These are phyloP conservation scores for Whitmania pigra DNA, from an alignment of 1,140 invertebrate species.

Conservation along the genomic window DNA sequence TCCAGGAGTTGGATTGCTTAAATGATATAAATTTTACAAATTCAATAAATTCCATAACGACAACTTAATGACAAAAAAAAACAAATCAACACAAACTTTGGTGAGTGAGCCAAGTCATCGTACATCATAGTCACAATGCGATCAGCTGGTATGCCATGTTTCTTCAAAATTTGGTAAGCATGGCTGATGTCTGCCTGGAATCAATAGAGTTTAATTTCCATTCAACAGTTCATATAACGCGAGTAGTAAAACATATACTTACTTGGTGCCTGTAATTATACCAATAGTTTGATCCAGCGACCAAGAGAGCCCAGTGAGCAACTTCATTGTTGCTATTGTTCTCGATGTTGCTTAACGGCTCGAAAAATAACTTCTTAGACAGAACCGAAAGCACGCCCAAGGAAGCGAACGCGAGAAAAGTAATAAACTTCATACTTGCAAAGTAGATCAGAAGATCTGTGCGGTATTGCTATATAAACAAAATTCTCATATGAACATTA, in stretches of 20 bases:
- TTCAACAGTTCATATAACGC: not conserved
- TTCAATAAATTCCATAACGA: no score
- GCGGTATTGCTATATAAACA: no score
- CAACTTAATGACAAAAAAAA: not conserved
- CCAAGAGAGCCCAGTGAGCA: constrained; percentile 50
- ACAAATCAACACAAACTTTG: constrained; percentile 39
- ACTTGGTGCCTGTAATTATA: constrained; percentile 54
- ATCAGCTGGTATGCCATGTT: constrained; percentile 49
- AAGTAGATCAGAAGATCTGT: no score
- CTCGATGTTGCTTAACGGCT: not conserved
- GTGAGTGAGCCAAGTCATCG: constrained; percentile 51
- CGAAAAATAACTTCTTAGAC: no score
- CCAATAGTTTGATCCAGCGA: constrained; percentile 50
- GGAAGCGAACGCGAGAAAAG: no score
- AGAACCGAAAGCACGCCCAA: no score
- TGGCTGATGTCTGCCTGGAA: constrained; percentile 34
- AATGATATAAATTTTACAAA: not conserved
- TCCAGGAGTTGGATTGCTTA: constrained; percentile 51
- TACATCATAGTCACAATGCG: constrained; percentile 55
- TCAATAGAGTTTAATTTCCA: no score
- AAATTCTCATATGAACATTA: no score
- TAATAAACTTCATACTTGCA: no score
- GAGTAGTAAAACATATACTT: constrained; percentile 19
- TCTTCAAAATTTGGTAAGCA: constrained; percentile 50
- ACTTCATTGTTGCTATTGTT: not conserved